Evolutionary conservation across 2,113 vertebrate genomes (phyloP).

Genomic region (Gallinago jamesoni): DNA sequence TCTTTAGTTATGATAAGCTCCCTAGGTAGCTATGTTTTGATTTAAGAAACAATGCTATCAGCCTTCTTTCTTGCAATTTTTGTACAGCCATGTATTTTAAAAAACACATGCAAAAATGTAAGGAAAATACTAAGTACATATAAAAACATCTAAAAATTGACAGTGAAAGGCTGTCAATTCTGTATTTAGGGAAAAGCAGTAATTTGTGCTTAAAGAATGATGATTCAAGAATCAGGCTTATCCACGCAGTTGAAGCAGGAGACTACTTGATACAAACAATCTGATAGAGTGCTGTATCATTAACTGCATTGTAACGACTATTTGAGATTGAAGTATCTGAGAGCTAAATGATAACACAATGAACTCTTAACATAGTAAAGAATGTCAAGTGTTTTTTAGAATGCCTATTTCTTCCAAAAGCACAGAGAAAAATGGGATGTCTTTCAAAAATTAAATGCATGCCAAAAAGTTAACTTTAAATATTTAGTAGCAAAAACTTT

Average conservation of each 20-base stretch:
- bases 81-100: neutral
- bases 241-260: neutral
- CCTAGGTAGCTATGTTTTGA: neutral
- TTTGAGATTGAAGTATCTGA: neutral
- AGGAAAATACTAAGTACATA: neutral
- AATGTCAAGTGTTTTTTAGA: neutral
- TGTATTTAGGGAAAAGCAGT: neutral
- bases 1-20: neutral
- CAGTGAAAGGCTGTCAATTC: neutral
- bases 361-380: neutral
- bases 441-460: neutral
- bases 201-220: neutral
- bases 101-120: neutral
- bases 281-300: neutral
- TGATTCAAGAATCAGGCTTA: neutral
- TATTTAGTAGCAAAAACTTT: neutral
- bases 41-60: neutral
- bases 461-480: neutral
- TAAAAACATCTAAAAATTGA: neutral
- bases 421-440: rapidly evolving
- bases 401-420: neutral
- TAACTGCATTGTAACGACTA: neutral
- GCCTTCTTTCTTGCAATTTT: neutral
- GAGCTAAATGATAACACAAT: neutral
- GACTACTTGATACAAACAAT: neutral